Evolutionary conservation across 2,113 vertebrate genomes (phyloP).

Genomic region (Lampris incognitus): DNA sequence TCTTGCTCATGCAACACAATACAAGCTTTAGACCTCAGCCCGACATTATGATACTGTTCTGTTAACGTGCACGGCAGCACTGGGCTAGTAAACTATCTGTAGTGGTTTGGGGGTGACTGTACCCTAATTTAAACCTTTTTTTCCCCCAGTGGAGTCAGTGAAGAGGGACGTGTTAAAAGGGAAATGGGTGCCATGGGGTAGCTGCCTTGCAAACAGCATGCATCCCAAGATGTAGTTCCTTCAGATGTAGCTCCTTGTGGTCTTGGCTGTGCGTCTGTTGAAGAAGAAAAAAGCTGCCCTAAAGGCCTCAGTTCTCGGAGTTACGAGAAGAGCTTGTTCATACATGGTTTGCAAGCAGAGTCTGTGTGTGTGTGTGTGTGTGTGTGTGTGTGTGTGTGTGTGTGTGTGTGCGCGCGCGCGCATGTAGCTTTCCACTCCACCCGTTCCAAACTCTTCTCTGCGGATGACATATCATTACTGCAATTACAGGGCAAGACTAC

Average conservation of each 20-base stretch:
- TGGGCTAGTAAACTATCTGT: not conserved
- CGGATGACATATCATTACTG: conserved; percentile 78
- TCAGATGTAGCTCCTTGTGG: conserved; percentile 40
- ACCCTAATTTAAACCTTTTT: conserved; percentile 17
- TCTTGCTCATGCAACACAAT: too few relatives aligned
- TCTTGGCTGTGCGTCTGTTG: conserved; percentile 20
- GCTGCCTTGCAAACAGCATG: not conserved
- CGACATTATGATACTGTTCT: not conserved
- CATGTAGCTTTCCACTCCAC: conserved; percentile 71
- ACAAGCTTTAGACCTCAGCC: too few relatives aligned
- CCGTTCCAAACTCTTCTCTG: conserved; percentile 63
- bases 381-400: conserved; percentile 1
- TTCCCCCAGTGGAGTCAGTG: not conserved
- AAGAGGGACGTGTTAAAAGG: conserved; percentile 15
- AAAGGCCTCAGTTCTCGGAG: conserved; percentile 33
- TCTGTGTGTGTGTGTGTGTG: conserved; percentile 21
- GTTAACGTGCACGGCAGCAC: not conserved
- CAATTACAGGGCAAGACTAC: conserved; percentile 77
- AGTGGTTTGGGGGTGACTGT: not conserved
- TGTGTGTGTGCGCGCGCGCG: conserved; percentile 35
- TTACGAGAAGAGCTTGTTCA: conserved; percentile 60
- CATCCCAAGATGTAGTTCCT: conserved; percentile 35
- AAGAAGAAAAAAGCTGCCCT: conserved; percentile 1
- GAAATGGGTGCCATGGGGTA: conserved; percentile 12
- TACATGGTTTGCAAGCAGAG: conserved; percentile 53